phyloP scores from a whole-genome alignment of 2,113 vertebrate species.

The Plectropomus leopardus region DNA sequence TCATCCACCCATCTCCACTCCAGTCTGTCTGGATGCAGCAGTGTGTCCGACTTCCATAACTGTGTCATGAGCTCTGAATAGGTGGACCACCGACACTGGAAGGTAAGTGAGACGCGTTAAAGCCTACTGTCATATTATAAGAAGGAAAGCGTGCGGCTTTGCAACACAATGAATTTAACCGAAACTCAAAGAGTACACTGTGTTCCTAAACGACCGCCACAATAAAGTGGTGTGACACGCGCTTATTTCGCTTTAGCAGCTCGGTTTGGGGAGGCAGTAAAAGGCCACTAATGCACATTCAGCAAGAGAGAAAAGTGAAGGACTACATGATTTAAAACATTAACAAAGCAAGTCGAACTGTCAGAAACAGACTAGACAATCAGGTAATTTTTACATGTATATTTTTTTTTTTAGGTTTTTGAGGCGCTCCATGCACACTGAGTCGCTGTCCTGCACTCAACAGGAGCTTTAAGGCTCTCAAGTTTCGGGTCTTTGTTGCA shows the following conservation, averaged over 20 bases:
- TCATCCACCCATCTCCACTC: background rate
- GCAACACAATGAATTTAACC: background rate
- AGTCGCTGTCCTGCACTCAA: background rate
- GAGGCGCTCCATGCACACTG: too few species aligned
- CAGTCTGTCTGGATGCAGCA: background rate
- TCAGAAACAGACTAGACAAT: background rate
- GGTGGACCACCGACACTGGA: background rate
- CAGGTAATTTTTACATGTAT: background rate
- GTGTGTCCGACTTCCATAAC: background rate
- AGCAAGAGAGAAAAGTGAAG: too few species aligned
- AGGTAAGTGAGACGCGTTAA: slow-evolving; percentile 8
- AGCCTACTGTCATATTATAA: background rate
- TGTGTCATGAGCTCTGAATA: background rate
- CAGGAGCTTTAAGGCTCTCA: background rate
- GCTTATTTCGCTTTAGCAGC: background rate
- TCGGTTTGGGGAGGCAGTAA: background rate
- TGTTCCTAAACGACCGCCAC: background rate
- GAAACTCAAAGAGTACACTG: background rate
- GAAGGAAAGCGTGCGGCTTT: background rate
- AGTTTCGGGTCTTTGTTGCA: background rate
- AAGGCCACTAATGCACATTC: background rate
- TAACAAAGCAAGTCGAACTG: background rate
- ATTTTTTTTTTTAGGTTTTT: too few species aligned
- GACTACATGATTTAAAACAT: background rate
- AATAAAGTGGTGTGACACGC: background rate